These are phyloP conservation scores for Montipora foliosa DNA, from an alignment of 64 coral and sea anemone genomes.

Conservation along the genomic window DNA sequence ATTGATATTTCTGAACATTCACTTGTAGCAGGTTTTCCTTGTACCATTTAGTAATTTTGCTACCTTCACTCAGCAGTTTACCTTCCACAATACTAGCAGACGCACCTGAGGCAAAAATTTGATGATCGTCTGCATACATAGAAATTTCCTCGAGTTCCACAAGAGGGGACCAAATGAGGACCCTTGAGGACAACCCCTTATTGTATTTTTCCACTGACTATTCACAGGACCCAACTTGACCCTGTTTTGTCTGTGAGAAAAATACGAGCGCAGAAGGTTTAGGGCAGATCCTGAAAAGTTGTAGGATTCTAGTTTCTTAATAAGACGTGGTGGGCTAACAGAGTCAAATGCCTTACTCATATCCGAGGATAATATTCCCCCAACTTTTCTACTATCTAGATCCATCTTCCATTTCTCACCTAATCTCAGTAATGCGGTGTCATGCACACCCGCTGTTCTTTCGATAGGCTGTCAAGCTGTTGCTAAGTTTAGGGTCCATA, in stretches of 20 bases:
- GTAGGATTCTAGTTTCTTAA: slow-evolving; percentile 41
- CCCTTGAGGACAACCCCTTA: slow-evolving; percentile 58
- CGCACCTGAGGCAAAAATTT: neutral
- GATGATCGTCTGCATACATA: slow-evolving; percentile 10
- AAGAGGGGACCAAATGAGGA: slow-evolving; percentile 40
- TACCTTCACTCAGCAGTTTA: too few species aligned
- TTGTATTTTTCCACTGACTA: slow-evolving; percentile 31
- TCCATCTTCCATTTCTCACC: slow-evolving; percentile 30
- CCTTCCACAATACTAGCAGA: slow-evolving; percentile 7
- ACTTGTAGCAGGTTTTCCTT: too few species aligned
- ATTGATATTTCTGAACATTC: too few species aligned
- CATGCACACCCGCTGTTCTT: slow-evolving; percentile 4
- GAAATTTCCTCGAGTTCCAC: slow-evolving; percentile 48
- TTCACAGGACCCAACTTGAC: slow-evolving; percentile 11
- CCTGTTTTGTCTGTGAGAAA: slow-evolving; percentile 28
- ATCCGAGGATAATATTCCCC: slow-evolving; percentile 24
- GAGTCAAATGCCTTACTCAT: slow-evolving; percentile 70
- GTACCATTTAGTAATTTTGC: too few species aligned
- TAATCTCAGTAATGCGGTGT: neutral
- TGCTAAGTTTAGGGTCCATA: neutral
- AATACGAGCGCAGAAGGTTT: slow-evolving; percentile 36
- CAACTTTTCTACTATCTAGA: slow-evolving; percentile 7
- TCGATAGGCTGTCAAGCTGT: neutral
- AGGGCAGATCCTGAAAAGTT: slow-evolving; percentile 25
- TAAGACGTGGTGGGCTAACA: slow-evolving; percentile 9